Percentiles rank a stretch among this genome's conserved stretches.
These are phyloP conservation scores for Tipula vernalis DNA, from an alignment of 2,888 invertebrate genomes.

Conservation along the genomic window DNA sequence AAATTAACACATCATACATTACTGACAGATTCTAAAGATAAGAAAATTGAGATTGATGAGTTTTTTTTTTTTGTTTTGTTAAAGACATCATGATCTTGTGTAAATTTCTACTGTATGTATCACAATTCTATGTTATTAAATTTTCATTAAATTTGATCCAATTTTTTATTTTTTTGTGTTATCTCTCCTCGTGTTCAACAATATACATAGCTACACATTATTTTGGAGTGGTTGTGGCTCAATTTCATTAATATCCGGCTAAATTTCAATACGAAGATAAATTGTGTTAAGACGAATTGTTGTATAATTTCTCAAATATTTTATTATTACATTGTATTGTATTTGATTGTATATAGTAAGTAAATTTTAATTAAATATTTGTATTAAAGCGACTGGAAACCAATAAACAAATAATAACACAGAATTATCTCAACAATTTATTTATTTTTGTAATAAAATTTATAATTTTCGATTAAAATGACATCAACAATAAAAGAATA, in stretches of 20 bases:
- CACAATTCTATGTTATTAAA: not conserved
- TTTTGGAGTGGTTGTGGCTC: not conserved
- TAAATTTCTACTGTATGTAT: not conserved
- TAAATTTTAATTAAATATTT: not conserved
- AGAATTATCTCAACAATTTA: not conserved
- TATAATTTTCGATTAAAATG: not conserved
- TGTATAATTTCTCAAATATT: not conserved
- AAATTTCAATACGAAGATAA: not conserved
- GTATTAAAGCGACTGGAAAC: not conserved
- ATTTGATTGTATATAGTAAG: no score
- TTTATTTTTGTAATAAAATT: not conserved
- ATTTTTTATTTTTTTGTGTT: not conserved
- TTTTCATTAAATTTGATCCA: not conserved
- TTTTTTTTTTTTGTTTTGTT: not conserved
- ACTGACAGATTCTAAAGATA: constrained; percentile 4
- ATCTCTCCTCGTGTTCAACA: not conserved
- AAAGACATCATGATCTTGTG: not conserved
- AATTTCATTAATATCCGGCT: not conserved
- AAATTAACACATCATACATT: not conserved
- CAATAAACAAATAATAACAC: not conserved
- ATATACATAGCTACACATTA: not conserved
- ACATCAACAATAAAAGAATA: not conserved
- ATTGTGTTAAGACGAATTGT: not conserved
- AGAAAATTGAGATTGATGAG: constrained; percentile 4
- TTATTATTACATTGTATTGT: no score